Evolutionary conservation across 1,140 invertebrate genomes (phyloP).

Genomic region (Gerris buenoi): DNA sequence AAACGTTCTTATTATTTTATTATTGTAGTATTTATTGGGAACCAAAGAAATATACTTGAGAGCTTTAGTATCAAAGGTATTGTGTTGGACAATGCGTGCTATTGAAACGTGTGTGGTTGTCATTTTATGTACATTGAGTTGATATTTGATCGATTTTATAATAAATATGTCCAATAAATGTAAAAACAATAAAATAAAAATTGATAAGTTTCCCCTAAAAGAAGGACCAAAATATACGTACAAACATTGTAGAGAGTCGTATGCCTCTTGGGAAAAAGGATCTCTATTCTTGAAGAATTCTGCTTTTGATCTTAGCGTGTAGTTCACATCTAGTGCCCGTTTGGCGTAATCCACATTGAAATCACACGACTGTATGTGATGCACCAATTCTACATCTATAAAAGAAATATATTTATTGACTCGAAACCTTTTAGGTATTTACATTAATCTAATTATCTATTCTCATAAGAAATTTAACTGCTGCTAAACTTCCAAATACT

Average conservation of each 20-base stretch:
- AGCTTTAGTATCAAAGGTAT: too few relatives aligned
- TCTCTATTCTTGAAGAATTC: constrained; percentile 29
- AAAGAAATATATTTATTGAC: constrained; percentile 17
- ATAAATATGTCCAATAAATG: too few relatives aligned
- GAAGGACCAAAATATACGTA: background rate
- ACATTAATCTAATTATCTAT: background rate
- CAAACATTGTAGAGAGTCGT: background rate
- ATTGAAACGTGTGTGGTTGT: too few relatives aligned
- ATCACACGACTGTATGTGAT: constrained; percentile 47
- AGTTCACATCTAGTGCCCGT: constrained; percentile 43
- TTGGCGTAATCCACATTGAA: constrained; percentile 44
- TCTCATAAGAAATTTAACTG: background rate
- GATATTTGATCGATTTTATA: too few relatives aligned
- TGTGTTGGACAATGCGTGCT: too few relatives aligned
- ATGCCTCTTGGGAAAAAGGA: constrained; percentile 34
- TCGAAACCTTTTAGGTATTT: background rate
- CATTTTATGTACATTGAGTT: too few relatives aligned
- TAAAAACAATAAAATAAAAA: background rate
- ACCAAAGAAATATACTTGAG: too few relatives aligned
- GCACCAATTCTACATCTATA: constrained; percentile 40
- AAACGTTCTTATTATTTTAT: too few relatives aligned
- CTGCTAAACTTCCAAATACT: background rate
- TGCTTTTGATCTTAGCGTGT: constrained; percentile 42
- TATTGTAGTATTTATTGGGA: too few relatives aligned
- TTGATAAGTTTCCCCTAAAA: background rate